A percentile compares a stretch with the other conserved stretches of the same genome.
Evolutionary conservation across 2,113 vertebrate species (phyloP).

Genomic region (Coptodon bakossiorum): DNA sequence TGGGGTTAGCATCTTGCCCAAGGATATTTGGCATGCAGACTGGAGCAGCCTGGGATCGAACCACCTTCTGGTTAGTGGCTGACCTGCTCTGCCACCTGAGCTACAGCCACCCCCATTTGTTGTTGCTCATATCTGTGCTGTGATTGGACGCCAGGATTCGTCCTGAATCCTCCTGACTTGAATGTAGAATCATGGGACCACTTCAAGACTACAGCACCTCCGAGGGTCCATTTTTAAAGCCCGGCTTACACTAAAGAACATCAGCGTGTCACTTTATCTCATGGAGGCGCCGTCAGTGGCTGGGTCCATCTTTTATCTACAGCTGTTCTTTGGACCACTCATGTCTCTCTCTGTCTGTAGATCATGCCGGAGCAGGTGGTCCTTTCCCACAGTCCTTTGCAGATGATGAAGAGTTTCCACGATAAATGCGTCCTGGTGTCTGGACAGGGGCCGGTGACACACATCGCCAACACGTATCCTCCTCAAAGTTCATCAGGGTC

Average conservation of each 20-base stretch:
- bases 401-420: constrained; percentile 78
- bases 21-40: no score
- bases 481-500: constrained; percentile 14
- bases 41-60: no score
- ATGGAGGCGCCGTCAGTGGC: not conserved
- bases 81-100: no score
- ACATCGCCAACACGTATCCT: constrained; percentile 86
- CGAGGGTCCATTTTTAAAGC: not conserved
- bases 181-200: not conserved
- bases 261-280: not conserved
- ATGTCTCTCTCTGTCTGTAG: constrained; percentile 47
- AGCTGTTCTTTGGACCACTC: not conserved
- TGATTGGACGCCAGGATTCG: not conserved
- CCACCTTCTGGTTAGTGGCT: no score
- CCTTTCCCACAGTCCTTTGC: constrained; percentile 85
- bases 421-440: constrained; percentile 84
- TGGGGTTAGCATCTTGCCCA: no score
- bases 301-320: not conserved
- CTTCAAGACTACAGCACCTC: not conserved
- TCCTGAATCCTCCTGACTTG: not conserved
- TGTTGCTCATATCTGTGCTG: not conserved
- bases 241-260: not conserved
- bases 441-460: constrained; percentile 82
- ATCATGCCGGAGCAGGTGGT: constrained; percentile 81
- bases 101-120: not conserved